These are phyloP conservation scores for Chaetogeoica ovagalla DNA, from an alignment of 2,888 invertebrate species.

Conservation along the genomic window DNA sequence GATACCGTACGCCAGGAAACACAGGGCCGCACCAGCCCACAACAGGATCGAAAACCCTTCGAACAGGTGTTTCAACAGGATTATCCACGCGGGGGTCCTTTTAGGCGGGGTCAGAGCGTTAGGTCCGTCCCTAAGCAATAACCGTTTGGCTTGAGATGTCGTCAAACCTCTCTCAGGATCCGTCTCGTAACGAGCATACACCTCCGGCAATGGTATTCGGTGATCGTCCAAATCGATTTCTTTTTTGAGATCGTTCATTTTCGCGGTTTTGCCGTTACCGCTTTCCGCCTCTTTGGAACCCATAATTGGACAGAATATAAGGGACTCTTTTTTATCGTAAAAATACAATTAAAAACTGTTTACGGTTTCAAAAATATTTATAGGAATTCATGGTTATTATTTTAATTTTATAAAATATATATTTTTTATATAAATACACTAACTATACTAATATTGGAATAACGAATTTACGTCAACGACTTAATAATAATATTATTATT, in stretches of 20 bases:
- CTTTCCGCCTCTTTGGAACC: conserved; percentile 44
- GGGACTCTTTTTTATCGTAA: conserved; percentile 44
- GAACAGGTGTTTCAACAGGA: conserved; percentile 67
- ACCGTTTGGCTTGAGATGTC: conserved; percentile 64
- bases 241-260: conserved; percentile 63
- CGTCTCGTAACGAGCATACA: conserved; percentile 60
- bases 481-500: conserved; percentile 25
- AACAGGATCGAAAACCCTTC: conserved; percentile 78
- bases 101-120: conserved; percentile 76
- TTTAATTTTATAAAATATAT: conserved; percentile 49
- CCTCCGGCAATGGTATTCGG: conserved; percentile 61
- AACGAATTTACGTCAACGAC: conserved; percentile 51
- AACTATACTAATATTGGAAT: conserved; percentile 46
- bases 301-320: conserved; percentile 51
- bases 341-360: conserved; percentile 52
- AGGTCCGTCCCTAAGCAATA: conserved; percentile 67
- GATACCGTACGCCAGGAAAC: conserved; percentile 67
- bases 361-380: conserved; percentile 49
- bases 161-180: conserved; percentile 66
- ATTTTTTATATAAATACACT: conserved; percentile 35
- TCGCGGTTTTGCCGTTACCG: conserved; percentile 36
- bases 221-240: conserved; percentile 67
- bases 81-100: conserved; percentile 72
- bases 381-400: conserved; percentile 51
- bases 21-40: conserved; percentile 76